Evolutionary conservation across 2,113 vertebrate species (phyloP), one percentile per base, ranked within the genome.

Genomic region (Heterotilapia buettikoferi): DNA sequence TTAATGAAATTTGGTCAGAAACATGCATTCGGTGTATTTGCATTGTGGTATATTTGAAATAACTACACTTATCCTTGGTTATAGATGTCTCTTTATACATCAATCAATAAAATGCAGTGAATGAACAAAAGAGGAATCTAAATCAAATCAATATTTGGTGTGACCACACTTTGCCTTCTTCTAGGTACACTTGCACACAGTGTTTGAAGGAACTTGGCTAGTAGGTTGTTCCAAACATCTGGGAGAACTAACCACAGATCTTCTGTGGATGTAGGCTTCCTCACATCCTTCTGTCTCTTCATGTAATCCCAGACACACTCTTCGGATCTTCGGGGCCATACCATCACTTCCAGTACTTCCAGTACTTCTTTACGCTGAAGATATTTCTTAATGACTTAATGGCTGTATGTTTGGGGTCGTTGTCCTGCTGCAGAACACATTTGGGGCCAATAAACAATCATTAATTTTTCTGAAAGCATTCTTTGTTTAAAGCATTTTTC

Each of bases 121-220:
- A 4, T 61, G 16, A 61, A 61, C 59, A 63, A 63, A 63, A 63
- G 29, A 63, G 29, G 16, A 33, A 33, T 63, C 16, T 63, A 63
- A 63, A 63, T 63, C 59, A 63, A 19, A 63, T 63, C 59, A 19
- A 33, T 63, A 63, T 33, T 63, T 63, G 29, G 29, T 63, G 2
- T 33, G 59, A 63, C 29, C 59, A 61, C 29, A 0, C 5, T n/a
- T 3, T 19, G 29, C 0, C 1, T 6, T 61, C 59, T 63, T 63
- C 59, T 33, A 19, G 9, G 29, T 19, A 19, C 29, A 63, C 59
- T 63, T 63, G 59, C 29, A 33, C 16, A 2, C 16, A 19, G 29
- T 63, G 3, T 33, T 63, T 63, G 3, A 33, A 63, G 29, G 29
- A 33, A 61, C 9, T 61, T 18, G 1, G 29, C 29, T 33, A 4